Conservation (phyloP, 2,797 vertebrate species). For the Lycodopsis pacificus region DNA sequence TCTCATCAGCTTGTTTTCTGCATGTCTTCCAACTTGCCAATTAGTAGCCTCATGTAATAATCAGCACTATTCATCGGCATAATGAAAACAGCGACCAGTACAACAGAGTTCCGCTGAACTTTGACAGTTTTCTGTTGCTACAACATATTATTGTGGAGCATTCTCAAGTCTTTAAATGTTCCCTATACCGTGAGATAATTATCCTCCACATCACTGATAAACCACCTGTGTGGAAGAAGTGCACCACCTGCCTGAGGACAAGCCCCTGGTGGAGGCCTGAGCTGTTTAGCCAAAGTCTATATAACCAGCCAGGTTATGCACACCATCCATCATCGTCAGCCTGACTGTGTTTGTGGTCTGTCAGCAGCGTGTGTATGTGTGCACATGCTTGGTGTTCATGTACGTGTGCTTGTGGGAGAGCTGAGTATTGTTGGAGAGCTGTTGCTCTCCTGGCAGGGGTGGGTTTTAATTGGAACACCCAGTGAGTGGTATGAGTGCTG, state of each 20-base stretch:
- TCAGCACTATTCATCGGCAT: conserved; percentile 37
- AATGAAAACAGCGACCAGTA: conserved; percentile 32
- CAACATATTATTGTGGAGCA: neutral
- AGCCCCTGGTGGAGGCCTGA: conserved; percentile 74
- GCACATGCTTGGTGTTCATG: conserved; percentile 50
- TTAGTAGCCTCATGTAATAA: conserved; percentile 52
- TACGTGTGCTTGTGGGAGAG: conserved; percentile 55
- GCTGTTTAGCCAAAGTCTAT: conserved; percentile 81
- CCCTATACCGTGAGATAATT: conserved; percentile 60
- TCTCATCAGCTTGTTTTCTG: conserved; percentile 62
- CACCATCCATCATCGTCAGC: conserved; percentile 84
- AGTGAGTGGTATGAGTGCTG: conserved; percentile 81
- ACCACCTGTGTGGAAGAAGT: conserved; percentile 74
- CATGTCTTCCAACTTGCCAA: conserved; percentile 41
- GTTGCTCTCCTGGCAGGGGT: conserved; percentile 82
- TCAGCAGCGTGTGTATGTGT: conserved; percentile 71
- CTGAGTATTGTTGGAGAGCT: conserved; percentile 78
- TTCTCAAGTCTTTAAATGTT: conserved; percentile 27
- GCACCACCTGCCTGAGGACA: conserved; percentile 76
- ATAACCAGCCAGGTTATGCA: conserved; percentile 78
- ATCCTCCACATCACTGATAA: conserved; percentile 54
- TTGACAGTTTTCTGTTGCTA: conserved; percentile 12
- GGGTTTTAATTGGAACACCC: conserved; percentile 86
- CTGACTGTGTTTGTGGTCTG: conserved; percentile 80
- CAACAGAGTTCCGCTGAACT: conserved; percentile 22